phyloP scores from a whole-genome alignment of 2,888 invertebrate genomes.

The Parnassius glacialis region DNA sequence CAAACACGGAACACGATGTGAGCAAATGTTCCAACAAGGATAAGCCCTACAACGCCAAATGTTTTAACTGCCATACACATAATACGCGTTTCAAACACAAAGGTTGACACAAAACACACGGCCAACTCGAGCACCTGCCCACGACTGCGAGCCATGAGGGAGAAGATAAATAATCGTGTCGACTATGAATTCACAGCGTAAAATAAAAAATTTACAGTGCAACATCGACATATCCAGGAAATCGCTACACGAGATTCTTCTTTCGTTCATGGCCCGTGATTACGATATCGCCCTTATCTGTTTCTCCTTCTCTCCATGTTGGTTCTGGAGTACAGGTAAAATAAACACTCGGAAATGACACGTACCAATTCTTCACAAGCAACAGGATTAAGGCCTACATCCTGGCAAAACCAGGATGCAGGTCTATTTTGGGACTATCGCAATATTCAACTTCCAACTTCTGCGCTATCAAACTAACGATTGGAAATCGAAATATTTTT shows the following conservation, averaged over 20 bases:
- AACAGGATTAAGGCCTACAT: background rate
- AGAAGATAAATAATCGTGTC: background rate
- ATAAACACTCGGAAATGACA: too few species aligned
- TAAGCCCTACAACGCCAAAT: too few species aligned
- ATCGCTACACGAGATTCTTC: too few species aligned
- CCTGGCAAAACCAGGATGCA: background rate
- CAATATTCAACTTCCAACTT: too few species aligned
- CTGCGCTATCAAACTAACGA: too few species aligned
- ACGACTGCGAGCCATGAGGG: background rate
- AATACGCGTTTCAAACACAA: background rate
- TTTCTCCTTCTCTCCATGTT: background rate
- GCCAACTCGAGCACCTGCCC: background rate
- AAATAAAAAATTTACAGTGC: background rate
- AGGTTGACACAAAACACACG: background rate
- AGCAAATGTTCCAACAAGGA: background rate
- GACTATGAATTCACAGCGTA: background rate
- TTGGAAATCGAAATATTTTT: background rate
- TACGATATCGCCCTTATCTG: background rate
- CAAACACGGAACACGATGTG: too few species aligned
- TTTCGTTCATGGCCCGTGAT: background rate
- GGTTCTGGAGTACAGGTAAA: background rate
- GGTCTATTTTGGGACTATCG: background rate
- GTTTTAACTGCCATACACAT: too few species aligned
- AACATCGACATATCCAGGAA: too few species aligned
- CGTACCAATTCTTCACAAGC: background rate